These are phyloP conservation scores for Apodemia zela DNA, from an alignment of 2,888 invertebrate species.

Conservation along the genomic window DNA sequence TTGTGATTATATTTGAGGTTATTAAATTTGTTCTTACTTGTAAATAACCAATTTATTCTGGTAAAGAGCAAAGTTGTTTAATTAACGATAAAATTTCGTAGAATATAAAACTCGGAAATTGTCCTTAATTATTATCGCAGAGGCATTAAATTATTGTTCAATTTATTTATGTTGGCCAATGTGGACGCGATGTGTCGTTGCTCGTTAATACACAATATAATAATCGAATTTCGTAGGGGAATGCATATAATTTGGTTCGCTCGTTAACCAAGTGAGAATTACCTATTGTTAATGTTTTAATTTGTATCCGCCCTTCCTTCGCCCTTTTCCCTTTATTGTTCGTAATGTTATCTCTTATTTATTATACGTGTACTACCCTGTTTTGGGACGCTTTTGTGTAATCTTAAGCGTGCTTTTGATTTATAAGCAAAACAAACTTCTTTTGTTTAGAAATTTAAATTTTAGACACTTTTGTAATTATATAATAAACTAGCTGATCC, in stretches of 20 bases:
- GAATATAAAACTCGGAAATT: slow-evolving; percentile 9
- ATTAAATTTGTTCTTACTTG: no score
- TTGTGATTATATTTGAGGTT: no score
- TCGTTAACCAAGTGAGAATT: slow-evolving; percentile 69
- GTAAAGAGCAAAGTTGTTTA: background rate
- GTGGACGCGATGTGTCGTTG: slow-evolving; percentile 49
- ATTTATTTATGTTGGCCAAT: slow-evolving; percentile 50
- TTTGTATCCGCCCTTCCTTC: slow-evolving; percentile 57
- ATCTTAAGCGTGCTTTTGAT: slow-evolving; percentile 9
- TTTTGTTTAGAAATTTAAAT: background rate
- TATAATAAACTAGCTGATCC: no score
- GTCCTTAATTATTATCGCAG: slow-evolving; percentile 20
- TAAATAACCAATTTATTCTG: no score
- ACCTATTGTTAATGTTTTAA: slow-evolving; percentile 76
- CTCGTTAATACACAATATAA: slow-evolving; percentile 66
- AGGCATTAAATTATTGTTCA: slow-evolving; percentile 46
- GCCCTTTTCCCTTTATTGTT: slow-evolving; percentile 22
- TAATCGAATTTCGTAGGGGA: slow-evolving; percentile 67
- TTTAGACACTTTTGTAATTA: slow-evolving; percentile 1
- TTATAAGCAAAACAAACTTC: slow-evolving; percentile 10
- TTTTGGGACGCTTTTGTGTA: slow-evolving; percentile 15
- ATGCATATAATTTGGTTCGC: slow-evolving; percentile 65
- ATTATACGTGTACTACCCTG: slow-evolving; percentile 14
- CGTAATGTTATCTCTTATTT: slow-evolving; percentile 20
- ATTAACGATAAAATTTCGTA: slow-evolving; percentile 9